Percentiles rank a stretch among this genome's conserved stretches.
phyloP scores from a whole-genome alignment of 2,113 vertebrate genomes.

The Tachysurus vachellii region DNA sequence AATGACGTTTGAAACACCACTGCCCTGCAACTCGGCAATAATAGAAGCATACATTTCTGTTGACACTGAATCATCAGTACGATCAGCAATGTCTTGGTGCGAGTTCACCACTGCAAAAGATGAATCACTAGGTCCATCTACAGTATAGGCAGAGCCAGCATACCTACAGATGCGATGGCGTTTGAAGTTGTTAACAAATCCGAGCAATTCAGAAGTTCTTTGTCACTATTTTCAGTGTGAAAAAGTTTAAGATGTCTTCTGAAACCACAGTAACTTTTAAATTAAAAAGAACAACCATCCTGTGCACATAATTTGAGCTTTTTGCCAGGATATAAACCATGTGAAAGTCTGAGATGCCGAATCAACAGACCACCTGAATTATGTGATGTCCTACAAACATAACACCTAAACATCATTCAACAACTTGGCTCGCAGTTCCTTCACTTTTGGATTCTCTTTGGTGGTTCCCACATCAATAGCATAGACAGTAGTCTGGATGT shows the following conservation, averaged over 20 bases:
- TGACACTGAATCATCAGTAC: too few species aligned
- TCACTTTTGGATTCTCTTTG: conserved; percentile 35
- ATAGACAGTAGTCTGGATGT: conserved; percentile 35
- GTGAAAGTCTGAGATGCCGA: conserved; percentile 20
- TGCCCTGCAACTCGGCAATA: conserved; percentile 33
- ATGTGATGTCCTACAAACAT: conserved; percentile 6
- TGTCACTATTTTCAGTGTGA: not conserved
- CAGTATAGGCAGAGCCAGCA: not conserved
- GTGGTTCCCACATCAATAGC: conserved; percentile 35
- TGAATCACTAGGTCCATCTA: too few species aligned
- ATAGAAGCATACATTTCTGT: conserved; percentile 31
- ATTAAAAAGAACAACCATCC: conserved; percentile 3
- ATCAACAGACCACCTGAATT: not conserved
- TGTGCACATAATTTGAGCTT: not conserved
- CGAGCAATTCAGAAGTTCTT: too few species aligned
- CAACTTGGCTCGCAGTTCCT: conserved; percentile 24
- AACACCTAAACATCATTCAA: conserved; percentile 37
- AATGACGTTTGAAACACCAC: conserved; percentile 18
- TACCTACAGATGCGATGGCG: not conserved
- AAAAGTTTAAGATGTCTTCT: conserved; percentile 1
- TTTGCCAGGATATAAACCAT: conserved; percentile 34
- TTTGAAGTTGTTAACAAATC: too few species aligned
- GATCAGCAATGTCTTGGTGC: too few species aligned
- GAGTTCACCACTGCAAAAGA: too few species aligned
- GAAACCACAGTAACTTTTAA: conserved; percentile 23